Percentiles rank a stretch among this genome's conserved stretches.
These are phyloP conservation scores for Schizopygopsis malacanthus DNA, from an alignment of 2,797 vertebrate species.

Conservation along the genomic window DNA sequence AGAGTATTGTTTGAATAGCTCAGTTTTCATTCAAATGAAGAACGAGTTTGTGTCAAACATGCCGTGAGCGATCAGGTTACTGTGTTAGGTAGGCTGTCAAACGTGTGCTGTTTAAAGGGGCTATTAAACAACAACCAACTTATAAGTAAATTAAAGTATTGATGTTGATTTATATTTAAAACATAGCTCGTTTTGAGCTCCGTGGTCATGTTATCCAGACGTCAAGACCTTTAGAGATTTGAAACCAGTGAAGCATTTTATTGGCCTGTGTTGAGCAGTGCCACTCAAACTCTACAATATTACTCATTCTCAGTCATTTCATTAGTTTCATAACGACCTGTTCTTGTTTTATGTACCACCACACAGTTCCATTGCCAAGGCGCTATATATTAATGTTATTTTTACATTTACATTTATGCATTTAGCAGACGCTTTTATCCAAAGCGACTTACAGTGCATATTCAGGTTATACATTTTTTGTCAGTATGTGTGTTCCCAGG, in stretches of 20 bases:
- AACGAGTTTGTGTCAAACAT: background rate
- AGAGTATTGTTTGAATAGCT: background rate
- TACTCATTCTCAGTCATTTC: background rate
- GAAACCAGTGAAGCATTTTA: conserved; percentile 49
- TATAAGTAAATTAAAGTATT: background rate
- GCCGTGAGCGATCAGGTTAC: conserved; percentile 10
- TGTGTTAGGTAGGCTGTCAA: conserved; percentile 7
- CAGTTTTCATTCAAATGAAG: conserved; percentile 21
- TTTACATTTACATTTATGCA: too few species aligned
- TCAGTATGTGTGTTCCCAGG: too few species aligned
- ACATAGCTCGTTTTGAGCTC: background rate
- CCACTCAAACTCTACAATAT: background rate
- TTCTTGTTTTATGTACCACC: background rate
- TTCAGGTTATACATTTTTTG: too few species aligned
- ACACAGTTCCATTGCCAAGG: background rate
- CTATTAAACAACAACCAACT: background rate
- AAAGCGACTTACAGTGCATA: too few species aligned
- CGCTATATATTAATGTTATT: too few species aligned
- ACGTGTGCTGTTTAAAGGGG: background rate
- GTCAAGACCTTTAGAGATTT: background rate
- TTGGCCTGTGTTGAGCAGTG: conserved; percentile 3
- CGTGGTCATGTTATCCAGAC: background rate
- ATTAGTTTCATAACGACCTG: background rate
- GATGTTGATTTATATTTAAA: background rate
- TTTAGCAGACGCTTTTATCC: too few species aligned